phyloP scores from a whole-genome alignment of 2,888 invertebrate species.

The Petrolisthes manimaculis region DNA sequence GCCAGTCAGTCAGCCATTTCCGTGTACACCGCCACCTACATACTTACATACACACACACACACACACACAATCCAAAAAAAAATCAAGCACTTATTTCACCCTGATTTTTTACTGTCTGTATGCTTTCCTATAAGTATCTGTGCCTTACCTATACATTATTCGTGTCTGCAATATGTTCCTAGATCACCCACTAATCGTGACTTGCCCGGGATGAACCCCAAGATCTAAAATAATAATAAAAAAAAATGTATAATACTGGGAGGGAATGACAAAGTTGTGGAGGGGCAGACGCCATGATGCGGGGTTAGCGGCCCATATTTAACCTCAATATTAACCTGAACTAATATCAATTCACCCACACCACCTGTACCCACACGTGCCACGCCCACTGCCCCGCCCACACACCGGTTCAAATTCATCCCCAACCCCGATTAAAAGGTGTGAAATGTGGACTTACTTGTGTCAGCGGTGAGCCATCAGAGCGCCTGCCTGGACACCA shows the following conservation, averaged over 20 bases:
- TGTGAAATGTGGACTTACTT: conserved; percentile 21
- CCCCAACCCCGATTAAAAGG: neutral
- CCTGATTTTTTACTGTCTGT: neutral
- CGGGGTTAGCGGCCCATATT: conserved; percentile 46
- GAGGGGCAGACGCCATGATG: conserved; percentile 42
- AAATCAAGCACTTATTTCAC: neutral
- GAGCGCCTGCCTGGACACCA: conserved; percentile 45
- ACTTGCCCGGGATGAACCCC: neutral
- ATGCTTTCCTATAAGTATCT: no score
- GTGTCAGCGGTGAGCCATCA: conserved; percentile 35
- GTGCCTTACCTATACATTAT: no score
- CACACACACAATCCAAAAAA: no score
- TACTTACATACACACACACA: no score
- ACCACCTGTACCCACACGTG: neutral
- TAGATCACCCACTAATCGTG: neutral
- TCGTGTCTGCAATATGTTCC: no score
- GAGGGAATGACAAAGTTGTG: no score
- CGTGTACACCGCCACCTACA: conserved; percentile 21
- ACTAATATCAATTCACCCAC: neutral
- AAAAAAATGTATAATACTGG: no score
- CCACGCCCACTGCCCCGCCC: neutral
- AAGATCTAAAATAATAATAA: conserved; percentile 31
- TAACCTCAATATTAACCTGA: neutral
- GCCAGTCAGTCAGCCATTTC: conserved; percentile 58
- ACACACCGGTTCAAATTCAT: neutral